phyloP scores from a whole-genome alignment of 2,113 vertebrate genomes.

The Gnathonemus longibarbis region DNA sequence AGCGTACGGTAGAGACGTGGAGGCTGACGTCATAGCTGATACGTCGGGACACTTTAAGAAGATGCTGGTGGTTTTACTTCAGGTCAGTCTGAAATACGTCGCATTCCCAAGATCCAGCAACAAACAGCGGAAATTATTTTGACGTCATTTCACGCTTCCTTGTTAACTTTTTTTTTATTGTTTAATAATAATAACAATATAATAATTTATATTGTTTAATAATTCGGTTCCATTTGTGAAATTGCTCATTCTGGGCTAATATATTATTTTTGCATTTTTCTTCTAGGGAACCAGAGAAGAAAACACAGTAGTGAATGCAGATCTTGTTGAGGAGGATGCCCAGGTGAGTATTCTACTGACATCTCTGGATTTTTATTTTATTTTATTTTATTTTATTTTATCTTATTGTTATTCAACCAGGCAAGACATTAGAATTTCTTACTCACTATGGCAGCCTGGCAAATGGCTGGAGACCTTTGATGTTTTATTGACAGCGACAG shows the following conservation, averaged over 20 bases:
- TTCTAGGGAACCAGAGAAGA: constrained; percentile 83
- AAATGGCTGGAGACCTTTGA: background rate
- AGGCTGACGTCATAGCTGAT: constrained; percentile 73
- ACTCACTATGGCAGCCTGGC: background rate
- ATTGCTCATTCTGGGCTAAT: background rate
- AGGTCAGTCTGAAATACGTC: constrained; percentile 59
- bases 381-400: background rate
- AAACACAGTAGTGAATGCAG: constrained; percentile 78
- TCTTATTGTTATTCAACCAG: background rate
- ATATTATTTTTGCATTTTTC: constrained; percentile 18
- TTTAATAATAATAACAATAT: too few relatives aligned
- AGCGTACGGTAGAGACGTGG: constrained; percentile 83
- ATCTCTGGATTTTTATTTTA: background rate
- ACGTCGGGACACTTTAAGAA: constrained; percentile 95
- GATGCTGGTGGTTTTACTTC: constrained; percentile 88
- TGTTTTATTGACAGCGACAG: background rate
- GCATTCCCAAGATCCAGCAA: background rate
- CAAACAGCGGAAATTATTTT: background rate
- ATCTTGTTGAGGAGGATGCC: constrained; percentile 82
- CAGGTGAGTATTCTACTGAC: constrained; percentile 58
- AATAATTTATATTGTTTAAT: background rate
- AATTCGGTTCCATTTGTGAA: background rate
- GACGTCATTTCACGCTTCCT: background rate
- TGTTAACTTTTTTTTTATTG: background rate
- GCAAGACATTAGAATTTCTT: background rate